Base-by-base conservation (phyloP, 1,140 invertebrate genomes). In the Drosophila melanica region DNA sequence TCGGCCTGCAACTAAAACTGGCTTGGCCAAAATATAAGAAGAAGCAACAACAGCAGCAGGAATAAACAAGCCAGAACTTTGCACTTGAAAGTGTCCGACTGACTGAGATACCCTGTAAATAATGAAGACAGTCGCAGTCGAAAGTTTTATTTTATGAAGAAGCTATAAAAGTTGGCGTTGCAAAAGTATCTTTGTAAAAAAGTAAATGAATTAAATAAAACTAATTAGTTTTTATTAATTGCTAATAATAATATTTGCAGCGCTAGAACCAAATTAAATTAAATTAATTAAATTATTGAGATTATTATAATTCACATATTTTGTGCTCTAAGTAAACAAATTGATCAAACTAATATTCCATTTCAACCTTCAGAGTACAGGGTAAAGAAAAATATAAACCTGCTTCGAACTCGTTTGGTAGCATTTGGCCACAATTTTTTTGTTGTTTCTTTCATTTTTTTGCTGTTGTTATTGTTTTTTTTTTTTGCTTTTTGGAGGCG, bases 331-430 rank as follows among this genome's bases (percentile, higher is more conserved):
- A 27, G 27, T 27, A 5, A 35, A 5, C 39, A 41, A 41, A 41
- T 3, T 0, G 10, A 41, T 14, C 14, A n/a, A 7, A 20, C 0
- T 10, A 35, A 51, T 14, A 35, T 27, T 18, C 6, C 20, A 12
- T 27, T 10, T n/a, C 0, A 11, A 2, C 2, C 14, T 10, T 27
- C n/a, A 4, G n/a, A 18, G 1, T 16, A 11, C 4, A 55, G 53
- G 53, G 53, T 50, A 50, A 57, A 12, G 45, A 50, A 57, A 60
- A 64, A 62, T 30, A 64, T 50, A 85, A 86, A 87, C 79, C 85
- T 79, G 81, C 84, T 87, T 55, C 65, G 81, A 86, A 86, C 81
- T 75, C 76, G 82, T 87, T 87, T 87, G 82, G 82, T 79, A 82
- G 84, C 82, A 79, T 87, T 86, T 87, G 77, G 62, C 48, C 35